A percentile compares a stretch with the other conserved stretches of the same genome.
Conservation (phyloP, 2,888 invertebrate genomes). For the Frankliniella intonsa region DNA sequence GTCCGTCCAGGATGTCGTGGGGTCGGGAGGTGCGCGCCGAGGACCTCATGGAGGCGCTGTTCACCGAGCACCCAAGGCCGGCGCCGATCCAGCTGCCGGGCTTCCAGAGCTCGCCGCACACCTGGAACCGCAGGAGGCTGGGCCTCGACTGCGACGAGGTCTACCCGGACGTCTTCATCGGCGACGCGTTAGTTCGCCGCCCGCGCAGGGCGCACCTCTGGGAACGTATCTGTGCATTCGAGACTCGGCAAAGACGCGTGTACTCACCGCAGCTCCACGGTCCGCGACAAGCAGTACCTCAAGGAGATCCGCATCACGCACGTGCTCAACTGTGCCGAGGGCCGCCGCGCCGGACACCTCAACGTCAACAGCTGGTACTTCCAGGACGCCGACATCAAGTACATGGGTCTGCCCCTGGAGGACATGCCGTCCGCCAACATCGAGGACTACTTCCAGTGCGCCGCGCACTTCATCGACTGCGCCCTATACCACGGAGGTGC, state of each 20-base stretch:
- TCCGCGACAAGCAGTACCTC: slow-evolving; percentile 68
- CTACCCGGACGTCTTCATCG: slow-evolving; percentile 65
- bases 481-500: slow-evolving; percentile 66
- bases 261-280: slow-evolving; percentile 58
- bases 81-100: neutral
- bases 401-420: slow-evolving; percentile 72
- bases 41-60: neutral
- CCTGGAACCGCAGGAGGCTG: neutral
- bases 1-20: slow-evolving; percentile 7
- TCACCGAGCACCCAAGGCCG: neutral
- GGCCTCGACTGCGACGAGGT: slow-evolving; percentile 69
- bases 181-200: slow-evolving; percentile 60
- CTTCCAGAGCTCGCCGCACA: neutral
- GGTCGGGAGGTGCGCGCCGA: neutral
- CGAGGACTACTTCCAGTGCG: slow-evolving; percentile 70
- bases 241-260: neutral
- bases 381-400: slow-evolving; percentile 61
- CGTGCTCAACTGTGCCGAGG: slow-evolving; percentile 77
- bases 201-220: neutral
- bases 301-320: slow-evolving; percentile 72
- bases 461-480: slow-evolving; percentile 73
- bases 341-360: slow-evolving; percentile 70
- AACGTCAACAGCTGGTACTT: slow-evolving; percentile 72
- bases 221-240: too few species aligned
- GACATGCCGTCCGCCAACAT: slow-evolving; percentile 74